Evolutionary conservation across 2,797 vertebrate species (phyloP).

Genomic region (Crax fasciolata): DNA sequence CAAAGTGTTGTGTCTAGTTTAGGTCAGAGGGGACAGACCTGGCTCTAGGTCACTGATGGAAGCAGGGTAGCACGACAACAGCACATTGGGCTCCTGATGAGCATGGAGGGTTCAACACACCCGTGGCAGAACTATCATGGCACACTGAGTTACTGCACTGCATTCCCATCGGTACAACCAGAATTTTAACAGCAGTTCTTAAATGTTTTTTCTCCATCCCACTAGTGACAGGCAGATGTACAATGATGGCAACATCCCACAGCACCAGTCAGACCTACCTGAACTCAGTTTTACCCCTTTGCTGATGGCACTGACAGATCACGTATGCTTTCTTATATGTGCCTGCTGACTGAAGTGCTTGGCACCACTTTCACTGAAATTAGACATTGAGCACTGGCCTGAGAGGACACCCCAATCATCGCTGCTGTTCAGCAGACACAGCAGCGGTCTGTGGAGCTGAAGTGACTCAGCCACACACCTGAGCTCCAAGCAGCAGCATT

Average conservation of each 20-base stretch:
- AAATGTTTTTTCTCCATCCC: neutral
- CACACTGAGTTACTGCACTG: neutral
- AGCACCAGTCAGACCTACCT: neutral
- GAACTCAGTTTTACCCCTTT: neutral
- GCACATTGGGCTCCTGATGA: fast-evolving
- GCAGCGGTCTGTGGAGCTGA: neutral
- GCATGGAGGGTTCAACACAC: neutral
- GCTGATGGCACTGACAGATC: no score
- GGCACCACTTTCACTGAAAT: neutral
- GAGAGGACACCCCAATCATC: neutral
- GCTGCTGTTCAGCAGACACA: neutral
- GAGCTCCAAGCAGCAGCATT: neutral
- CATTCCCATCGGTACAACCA: fast-evolving
- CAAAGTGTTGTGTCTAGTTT: neutral
- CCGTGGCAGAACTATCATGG: neutral
- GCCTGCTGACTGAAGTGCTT: no score
- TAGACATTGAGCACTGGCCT: neutral
- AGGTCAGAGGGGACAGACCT: neutral
- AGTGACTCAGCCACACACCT: neutral
- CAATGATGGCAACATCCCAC: neutral
- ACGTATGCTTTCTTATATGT: neutral
- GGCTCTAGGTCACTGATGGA: fast-evolving
- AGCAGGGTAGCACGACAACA: fast-evolving
- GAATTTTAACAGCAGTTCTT: neutral
- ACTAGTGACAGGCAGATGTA: neutral